These are phyloP conservation scores for Geodia barretti DNA, from an alignment of 37 sponge, comb jelly and placozoan genomes.

Conservation along the genomic window DNA sequence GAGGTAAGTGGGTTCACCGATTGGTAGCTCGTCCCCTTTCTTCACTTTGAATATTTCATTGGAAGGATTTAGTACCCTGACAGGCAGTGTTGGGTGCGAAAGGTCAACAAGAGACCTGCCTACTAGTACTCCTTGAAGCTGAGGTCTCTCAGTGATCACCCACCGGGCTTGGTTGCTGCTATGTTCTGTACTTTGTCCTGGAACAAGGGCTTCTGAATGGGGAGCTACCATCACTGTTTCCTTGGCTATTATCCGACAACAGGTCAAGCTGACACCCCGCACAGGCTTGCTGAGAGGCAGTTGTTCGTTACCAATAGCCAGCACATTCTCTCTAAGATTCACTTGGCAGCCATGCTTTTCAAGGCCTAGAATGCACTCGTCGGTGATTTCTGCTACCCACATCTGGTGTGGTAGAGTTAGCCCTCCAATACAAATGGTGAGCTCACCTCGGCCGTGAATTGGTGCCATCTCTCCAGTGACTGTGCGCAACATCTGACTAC, in stretches of 20 bases:
- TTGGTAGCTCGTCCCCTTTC: background rate
- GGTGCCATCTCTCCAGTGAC: slow-evolving; percentile 29
- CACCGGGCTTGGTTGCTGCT: background rate
- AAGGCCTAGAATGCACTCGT: slow-evolving; percentile 15
- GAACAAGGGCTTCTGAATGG: background rate
- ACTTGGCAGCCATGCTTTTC: background rate
- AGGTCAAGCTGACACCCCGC: background rate
- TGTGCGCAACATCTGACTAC: slow-evolving; percentile 1
- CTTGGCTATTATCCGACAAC: background rate
- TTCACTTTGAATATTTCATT: background rate
- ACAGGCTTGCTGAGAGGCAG: background rate
- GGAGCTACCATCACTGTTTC: background rate
- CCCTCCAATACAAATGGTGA: background rate
- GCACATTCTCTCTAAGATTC: slow-evolving; percentile 1
- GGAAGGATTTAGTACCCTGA: background rate
- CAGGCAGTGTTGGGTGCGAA: background rate
- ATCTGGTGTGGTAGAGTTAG: background rate
- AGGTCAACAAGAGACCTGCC: background rate
- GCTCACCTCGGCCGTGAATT: background rate
- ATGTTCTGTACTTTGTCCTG: background rate
- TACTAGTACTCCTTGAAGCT: background rate
- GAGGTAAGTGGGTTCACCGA: slow-evolving; percentile 1
- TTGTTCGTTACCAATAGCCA: background rate
- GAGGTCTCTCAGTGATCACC: background rate
- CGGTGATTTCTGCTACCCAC: slow-evolving; percentile 20